Evolutionary conservation across 2,797 vertebrate species (phyloP), one percentile per base, ranked within the genome.

Genomic region (Etheostoma perlongum): DNA sequence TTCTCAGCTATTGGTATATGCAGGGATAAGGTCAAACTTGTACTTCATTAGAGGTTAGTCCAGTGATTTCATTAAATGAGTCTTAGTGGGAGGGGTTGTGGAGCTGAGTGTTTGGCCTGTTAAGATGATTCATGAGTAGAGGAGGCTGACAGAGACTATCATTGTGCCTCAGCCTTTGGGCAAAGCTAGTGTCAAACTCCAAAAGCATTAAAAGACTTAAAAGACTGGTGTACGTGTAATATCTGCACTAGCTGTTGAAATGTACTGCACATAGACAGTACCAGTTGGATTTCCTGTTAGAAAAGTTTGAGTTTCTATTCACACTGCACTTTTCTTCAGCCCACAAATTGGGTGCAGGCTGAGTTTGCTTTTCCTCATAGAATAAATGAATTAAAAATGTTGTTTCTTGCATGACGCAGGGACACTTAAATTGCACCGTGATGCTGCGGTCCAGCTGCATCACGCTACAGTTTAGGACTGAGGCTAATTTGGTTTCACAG

Each of bases 61-160:
- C 14, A 51, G 47, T 60, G 27, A 70, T 77, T 74, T 68, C 7
- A 52, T 75, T 5, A 19, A 55, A 65, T 7, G 4, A 47, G 19
- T 57, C 9, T 65, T 59, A 54, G 77, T 33, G 5, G 66, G 55
- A 51, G 48, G 61, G 64, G 48, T 27, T 69, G 53, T 72, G 55
- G 23, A 70, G 42, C 8, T 19, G 67, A 57, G 64, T 54, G 54
- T 13, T 15, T 25, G n/a, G 49, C 16, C 15, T 54, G 18, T 52
- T 78, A 16, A 74, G 60, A 83, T 80, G 85, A 67, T 40, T 82
- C 63, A 84, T 79, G 46, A 59, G 47, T 18, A 65, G 73, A 75
- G 67, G 72, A 74, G 66, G 71, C 52, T 73, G 66, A 72, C 7
- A 70, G 18, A 23, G 48, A 51, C 25, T 1, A 57, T 27, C 60